phyloP scores from a whole-genome alignment of 2,113 vertebrate species.

The Strix uralensis region DNA sequence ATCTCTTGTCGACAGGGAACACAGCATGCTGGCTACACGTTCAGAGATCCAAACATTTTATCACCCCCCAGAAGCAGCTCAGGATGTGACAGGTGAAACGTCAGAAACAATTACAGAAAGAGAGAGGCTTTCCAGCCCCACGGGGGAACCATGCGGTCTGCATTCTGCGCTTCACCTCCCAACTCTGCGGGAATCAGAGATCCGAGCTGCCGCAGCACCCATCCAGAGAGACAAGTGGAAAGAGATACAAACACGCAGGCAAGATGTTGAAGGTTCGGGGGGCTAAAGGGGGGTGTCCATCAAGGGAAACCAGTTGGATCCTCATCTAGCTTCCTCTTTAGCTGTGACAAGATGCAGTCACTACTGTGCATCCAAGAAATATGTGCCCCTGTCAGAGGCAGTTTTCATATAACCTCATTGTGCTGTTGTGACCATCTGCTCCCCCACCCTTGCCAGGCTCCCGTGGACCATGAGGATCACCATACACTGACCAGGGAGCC shows the following conservation, averaged over 20 bases:
- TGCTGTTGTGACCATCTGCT: slow-evolving; percentile 41
- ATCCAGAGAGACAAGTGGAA: background rate
- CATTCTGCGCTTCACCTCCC: background rate
- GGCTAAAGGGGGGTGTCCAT: background rate
- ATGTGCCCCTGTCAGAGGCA: background rate
- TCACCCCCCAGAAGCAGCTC: background rate
- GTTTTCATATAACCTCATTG: background rate
- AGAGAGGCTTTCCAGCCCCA: background rate
- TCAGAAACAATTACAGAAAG: slow-evolving; percentile 41
- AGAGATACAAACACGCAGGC: background rate
- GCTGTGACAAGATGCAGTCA: background rate
- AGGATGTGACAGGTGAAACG: slow-evolving; percentile 37
- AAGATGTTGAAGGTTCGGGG: background rate
- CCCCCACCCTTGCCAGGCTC: background rate
- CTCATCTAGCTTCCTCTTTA: background rate
- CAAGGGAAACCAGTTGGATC: background rate
- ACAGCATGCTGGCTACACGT: background rate
- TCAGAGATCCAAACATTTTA: slow-evolving; percentile 8
- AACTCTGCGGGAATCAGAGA: background rate
- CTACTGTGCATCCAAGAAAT: background rate
- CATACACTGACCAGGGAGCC: background rate
- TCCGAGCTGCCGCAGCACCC: background rate
- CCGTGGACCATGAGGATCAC: background rate
- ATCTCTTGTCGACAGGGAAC: background rate
- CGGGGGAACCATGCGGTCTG: slow-evolving; percentile 3